Conservation (phyloP, 2,797 vertebrate species). For the Enteromius thamalakanensis region DNA sequence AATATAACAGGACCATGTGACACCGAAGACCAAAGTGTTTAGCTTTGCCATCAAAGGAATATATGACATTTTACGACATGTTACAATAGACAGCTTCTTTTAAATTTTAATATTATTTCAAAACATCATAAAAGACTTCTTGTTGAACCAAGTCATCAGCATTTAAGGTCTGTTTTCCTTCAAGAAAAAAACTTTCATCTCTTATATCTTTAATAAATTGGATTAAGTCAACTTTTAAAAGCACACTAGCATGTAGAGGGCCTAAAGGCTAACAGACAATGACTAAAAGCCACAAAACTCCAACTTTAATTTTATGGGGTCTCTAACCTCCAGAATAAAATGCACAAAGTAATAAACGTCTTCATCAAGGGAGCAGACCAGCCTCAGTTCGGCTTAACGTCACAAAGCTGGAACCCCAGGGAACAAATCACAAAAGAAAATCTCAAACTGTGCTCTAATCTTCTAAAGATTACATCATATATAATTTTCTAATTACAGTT, state of each 20-base stretch:
- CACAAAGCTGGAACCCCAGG: slow-evolving; percentile 14
- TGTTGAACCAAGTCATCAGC: not conserved
- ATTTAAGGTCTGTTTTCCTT: not conserved
- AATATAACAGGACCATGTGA: not conserved
- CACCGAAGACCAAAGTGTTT: not conserved
- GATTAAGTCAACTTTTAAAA: slow-evolving; percentile 24
- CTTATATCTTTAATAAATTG: not conserved
- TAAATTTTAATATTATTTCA: not conserved
- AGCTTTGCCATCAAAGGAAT: not conserved
- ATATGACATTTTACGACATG: not conserved
- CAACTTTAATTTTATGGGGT: slow-evolving; percentile 24
- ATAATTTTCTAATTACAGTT: slow-evolving; percentile 62
- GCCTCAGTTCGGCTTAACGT: not conserved
- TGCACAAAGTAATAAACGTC: slow-evolving; percentile 4
- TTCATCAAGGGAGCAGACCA: not conserved
- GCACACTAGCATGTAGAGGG: not conserved
- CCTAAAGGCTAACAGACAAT: not conserved
- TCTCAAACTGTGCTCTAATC: slow-evolving; percentile 18
- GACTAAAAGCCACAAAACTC: slow-evolving; percentile 19
- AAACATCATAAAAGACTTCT: not conserved
- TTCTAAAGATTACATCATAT: slow-evolving; percentile 70
- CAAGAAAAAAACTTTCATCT: not conserved
- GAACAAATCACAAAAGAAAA: slow-evolving; percentile 55
- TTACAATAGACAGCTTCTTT: not conserved
- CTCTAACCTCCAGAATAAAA: slow-evolving; percentile 7